Evolutionary conservation across 1,140 invertebrate genomes (phyloP), one percentile per base, ranked within the genome.

Genomic region (Drosophila seguyi): DNA sequence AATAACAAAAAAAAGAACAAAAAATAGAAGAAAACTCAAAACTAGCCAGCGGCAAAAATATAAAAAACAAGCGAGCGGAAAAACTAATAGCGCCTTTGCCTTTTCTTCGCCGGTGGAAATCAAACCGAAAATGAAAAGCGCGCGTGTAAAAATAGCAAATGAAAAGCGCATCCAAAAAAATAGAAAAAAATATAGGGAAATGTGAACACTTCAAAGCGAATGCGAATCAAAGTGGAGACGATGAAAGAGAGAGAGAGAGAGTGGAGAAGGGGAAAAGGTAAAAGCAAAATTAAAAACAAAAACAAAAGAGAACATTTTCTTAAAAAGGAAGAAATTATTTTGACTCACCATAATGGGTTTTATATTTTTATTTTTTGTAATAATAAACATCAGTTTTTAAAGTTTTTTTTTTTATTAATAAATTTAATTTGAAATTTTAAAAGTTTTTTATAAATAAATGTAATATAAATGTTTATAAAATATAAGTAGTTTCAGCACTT

Each of bases 191-290:
- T 16, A 42, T 38, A 50, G 53, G 25, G 52, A 73, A 56, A 55
- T 73, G 71, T 74, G 44, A 75, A 53, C 5, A 74, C 67, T 73
- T 71, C 69, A 83, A 83, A 79, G 68, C 39, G 31, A 74, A 63
- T 53, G 69, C 68, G 39, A 73, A 73, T 74, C 38, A 74, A 74
- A 73, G 56, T 63, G 39, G 22, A 63, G 59, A 57, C 13, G 53
- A 8, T 34, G 20, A 42, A 41, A 25, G 22, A 36, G 27, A n/a
- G 39, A 27, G 2, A 38, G 29, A 20, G 20, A 3, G n/a, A 16
- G 27, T 13, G 25, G n/a, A 4, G 13, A 1, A n/a, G 20, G 58
- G 44, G 18, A 16, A 39, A 52, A 68, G 29, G 29, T 66, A 38
- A 10, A 65, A 13, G 48, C 31, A n/a, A 29, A 34, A 29, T 3